These are phyloP conservation scores for Metopolophium dirhodum DNA, from an alignment of 1,140 invertebrate species.

Conservation along the genomic window DNA sequence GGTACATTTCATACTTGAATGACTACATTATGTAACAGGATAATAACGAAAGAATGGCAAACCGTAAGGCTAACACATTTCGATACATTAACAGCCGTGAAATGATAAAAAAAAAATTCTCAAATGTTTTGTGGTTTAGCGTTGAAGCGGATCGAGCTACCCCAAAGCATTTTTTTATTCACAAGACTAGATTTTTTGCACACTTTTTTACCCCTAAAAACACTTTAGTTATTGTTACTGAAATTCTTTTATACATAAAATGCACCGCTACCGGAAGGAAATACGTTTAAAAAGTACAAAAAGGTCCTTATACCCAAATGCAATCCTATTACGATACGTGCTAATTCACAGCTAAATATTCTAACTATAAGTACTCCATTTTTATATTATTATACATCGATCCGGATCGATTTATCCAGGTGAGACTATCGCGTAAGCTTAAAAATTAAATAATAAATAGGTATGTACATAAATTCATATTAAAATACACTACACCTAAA, in stretches of 20 bases:
- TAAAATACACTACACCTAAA: background rate
- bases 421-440: background rate
- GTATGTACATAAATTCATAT: background rate
- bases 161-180: constrained; percentile 44
- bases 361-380: background rate
- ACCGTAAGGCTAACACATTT: constrained; percentile 42
- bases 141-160: constrained; percentile 52
- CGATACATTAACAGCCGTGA: constrained; percentile 41
- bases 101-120: constrained; percentile 50
- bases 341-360: constrained; percentile 33
- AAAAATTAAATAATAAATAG: background rate
- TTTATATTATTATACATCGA: constrained; percentile 1
- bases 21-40: constrained; percentile 33
- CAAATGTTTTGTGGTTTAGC: constrained; percentile 56
- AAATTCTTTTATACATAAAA: constrained; percentile 32
- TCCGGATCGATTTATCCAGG: background rate
- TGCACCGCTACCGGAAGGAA: constrained; percentile 39
- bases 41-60: constrained; percentile 46
- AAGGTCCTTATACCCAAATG: constrained; percentile 22
- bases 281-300: constrained; percentile 44
- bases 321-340: constrained; percentile 43
- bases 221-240: constrained; percentile 50
- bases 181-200: constrained; percentile 35
- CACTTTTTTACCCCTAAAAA: constrained; percentile 47
- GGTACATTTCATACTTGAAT: constrained; percentile 48